A percentile compares a stretch with the other conserved stretches of the same genome.
Evolutionary conservation across 2,797 vertebrate species (phyloP).

Genomic region (Protosalanx chinensis): DNA sequence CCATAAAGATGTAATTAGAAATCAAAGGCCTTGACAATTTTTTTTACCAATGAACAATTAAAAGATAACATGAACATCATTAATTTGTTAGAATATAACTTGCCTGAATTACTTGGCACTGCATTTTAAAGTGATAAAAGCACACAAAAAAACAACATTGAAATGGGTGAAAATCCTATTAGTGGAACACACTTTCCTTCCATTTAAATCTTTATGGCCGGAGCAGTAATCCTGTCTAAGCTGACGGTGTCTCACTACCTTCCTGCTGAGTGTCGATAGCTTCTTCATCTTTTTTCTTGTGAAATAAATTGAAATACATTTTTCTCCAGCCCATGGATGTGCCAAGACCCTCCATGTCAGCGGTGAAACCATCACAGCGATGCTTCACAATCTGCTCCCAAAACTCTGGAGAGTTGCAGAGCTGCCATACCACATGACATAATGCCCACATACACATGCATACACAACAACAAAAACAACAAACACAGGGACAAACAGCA

Average conservation of each 20-base stretch:
- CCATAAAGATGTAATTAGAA: no score
- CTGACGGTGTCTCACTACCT: neutral
- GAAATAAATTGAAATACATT: conserved; percentile 65
- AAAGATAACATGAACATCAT: no score
- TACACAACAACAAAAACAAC: conserved; percentile 6
- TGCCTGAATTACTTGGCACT: no score
- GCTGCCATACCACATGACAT: conserved; percentile 41
- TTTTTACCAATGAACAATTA: no score
- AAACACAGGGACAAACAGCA: neutral
- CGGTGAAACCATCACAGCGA: conserved; percentile 52
- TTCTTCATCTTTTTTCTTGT: conserved; percentile 12
- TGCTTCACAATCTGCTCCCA: conserved; percentile 69
- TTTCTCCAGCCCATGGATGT: conserved; percentile 67
- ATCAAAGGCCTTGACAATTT: no score
- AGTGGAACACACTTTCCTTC: no score
- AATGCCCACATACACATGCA: neutral
- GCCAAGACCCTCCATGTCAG: conserved; percentile 66
- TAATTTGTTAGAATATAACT: no score
- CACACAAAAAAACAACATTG: no score
- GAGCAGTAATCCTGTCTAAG: conserved; percentile 10
- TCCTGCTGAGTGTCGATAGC: conserved; percentile 11
- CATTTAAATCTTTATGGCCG: conserved; percentile 1
- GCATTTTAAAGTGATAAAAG: no score
- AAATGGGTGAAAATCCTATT: no score
- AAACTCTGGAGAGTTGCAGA: conserved; percentile 67